These are phyloP conservation scores for Aplocera efformata DNA, from an alignment of 2,888 invertebrate species.

Conservation along the genomic window DNA sequence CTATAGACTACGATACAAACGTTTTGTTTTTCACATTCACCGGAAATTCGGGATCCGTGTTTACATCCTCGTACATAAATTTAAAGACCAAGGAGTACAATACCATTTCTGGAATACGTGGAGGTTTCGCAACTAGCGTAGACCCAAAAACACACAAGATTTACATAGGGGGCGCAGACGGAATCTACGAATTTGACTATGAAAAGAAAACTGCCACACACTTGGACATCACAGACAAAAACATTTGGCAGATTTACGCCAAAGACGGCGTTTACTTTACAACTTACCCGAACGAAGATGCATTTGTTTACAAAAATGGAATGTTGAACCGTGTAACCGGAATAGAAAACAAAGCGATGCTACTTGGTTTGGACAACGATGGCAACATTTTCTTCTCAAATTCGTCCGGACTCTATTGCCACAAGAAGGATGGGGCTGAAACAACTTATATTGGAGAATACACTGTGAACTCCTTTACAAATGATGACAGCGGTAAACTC, in stretches of 20 bases:
- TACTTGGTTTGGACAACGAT: constrained; percentile 37
- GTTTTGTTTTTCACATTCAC: constrained; percentile 56
- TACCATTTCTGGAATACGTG: constrained; percentile 40
- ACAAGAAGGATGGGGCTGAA: constrained; percentile 19
- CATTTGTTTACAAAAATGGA: constrained; percentile 33
- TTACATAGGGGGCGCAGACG: constrained; percentile 55
- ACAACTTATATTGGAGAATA: constrained; percentile 23
- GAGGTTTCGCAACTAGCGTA: constrained; percentile 55
- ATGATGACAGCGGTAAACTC: constrained; percentile 37
- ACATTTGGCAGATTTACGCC: constrained; percentile 61
- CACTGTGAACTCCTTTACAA: constrained; percentile 33
- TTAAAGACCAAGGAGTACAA: constrained; percentile 46
- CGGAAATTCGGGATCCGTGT: constrained; percentile 23
- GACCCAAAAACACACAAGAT: constrained; percentile 42
- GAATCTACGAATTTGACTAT: constrained; percentile 51
- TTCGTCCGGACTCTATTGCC: constrained; percentile 40
- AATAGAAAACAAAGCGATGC: constrained; percentile 31
- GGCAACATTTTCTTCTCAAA: constrained; percentile 38
- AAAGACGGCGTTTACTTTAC: constrained; percentile 57
- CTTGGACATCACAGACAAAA: constrained; percentile 34
- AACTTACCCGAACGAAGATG: constrained; percentile 42
- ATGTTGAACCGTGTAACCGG: constrained; percentile 28
- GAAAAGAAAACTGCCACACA: constrained; percentile 38
- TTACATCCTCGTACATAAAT: constrained; percentile 48
- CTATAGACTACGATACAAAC: constrained; percentile 55